A percentile compares a stretch with the other conserved stretches of the same genome.
Evolutionary conservation across 2,113 vertebrate genomes (phyloP).

Genomic region (Mus spicilegus): DNA sequence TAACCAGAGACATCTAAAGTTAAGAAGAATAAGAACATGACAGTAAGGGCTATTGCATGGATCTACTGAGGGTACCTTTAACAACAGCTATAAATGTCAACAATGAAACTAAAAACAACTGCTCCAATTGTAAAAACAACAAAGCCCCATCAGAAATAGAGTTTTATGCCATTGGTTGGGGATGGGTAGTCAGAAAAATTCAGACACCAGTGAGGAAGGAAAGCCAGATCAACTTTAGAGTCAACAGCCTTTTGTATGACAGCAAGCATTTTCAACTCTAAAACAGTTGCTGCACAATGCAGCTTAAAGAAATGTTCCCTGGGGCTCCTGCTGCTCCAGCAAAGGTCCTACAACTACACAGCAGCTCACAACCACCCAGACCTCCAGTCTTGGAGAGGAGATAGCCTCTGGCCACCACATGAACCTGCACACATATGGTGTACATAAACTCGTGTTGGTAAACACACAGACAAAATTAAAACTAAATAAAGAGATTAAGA

Average conservation of each 20-base stretch:
- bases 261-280: not conserved
- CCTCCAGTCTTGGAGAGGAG: not conserved
- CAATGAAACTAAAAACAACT: not conserved
- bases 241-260: not conserved
- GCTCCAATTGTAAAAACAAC: not conserved
- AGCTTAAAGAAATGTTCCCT: not conserved
- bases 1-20: conserved; percentile 2
- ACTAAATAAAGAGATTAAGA: not conserved
- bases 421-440: not conserved
- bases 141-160: not conserved
- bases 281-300: not conserved
- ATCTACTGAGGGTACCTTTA: not conserved
- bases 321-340: not conserved
- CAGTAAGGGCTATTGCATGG: not conserved
- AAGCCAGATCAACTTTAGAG: not conserved
- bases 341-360: not conserved
- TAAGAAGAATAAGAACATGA: not conserved
- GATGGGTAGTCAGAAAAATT: not conserved
- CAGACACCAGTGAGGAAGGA: not conserved
- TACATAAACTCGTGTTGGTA: not conserved
- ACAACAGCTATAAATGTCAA: not conserved
- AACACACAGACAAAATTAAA: not conserved
- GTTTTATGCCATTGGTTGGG: not conserved
- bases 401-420: not conserved
- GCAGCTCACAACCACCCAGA: not conserved